Conservation (phyloP, 2,888 invertebrate genomes). For the Endotricha flammealis region DNA sequence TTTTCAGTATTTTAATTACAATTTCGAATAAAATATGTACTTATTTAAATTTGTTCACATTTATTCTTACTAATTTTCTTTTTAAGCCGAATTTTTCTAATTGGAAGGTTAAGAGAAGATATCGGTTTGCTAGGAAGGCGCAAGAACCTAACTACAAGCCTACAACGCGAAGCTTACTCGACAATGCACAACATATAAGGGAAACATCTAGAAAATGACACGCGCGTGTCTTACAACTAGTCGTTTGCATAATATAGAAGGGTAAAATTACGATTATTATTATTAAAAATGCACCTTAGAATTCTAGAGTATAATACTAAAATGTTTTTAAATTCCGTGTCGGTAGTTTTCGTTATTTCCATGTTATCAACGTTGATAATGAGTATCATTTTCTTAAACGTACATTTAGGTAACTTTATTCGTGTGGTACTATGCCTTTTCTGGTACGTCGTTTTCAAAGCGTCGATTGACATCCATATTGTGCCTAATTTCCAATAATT, state of each 20-base stretch:
- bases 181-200: constrained; percentile 68
- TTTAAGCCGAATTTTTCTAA: constrained; percentile 58
- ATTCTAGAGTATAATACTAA: constrained; percentile 57
- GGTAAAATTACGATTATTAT: constrained; percentile 68
- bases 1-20: constrained; percentile 35
- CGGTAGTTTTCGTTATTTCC: constrained; percentile 22
- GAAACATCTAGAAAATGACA: constrained; percentile 69
- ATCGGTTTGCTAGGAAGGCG: constrained; percentile 72
- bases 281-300: constrained; percentile 71
- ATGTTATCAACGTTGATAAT: constrained; percentile 12
- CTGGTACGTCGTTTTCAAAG: constrained; percentile 24
- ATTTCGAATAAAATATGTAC: constrained; percentile 43
- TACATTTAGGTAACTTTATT: constrained; percentile 42
- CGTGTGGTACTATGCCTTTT: constrained; percentile 23
- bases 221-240: constrained; percentile 61
- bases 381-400: constrained; percentile 20
- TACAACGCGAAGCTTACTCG: constrained; percentile 68
- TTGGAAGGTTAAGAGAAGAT: constrained; percentile 71
- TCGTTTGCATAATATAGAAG: constrained; percentile 63
- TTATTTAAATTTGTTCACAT: constrained; percentile 45
- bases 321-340: constrained; percentile 51
- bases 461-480: constrained; percentile 23
- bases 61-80: constrained; percentile 51
- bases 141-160: constrained; percentile 71
- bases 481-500: constrained; percentile 38